phyloP scores from a whole-genome alignment of 2,797 vertebrate species.

The Leptatherina wallacei region DNA sequence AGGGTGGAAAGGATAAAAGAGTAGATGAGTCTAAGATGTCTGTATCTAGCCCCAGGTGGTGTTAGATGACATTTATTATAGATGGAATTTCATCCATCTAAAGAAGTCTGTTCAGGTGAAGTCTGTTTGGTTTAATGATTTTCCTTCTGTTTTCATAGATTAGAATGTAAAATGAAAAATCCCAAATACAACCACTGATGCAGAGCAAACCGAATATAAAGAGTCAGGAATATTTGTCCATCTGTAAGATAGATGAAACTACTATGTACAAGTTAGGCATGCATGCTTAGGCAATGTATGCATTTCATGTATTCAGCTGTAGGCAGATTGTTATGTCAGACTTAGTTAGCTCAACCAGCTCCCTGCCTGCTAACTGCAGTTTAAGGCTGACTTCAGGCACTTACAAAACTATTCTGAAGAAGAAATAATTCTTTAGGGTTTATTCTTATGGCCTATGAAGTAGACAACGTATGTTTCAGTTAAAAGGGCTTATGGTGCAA shows the following conservation, averaged over 20 bases:
- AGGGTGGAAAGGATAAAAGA: constrained; percentile 32
- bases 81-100: constrained; percentile 44
- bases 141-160: constrained; percentile 19
- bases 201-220: not conserved
- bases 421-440: constrained; percentile 32
- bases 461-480: not conserved
- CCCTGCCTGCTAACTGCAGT: constrained; percentile 26
- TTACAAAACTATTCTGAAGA: constrained; percentile 19
- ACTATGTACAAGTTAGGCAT: constrained; percentile 36
- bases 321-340: constrained; percentile 50
- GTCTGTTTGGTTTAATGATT: constrained; percentile 40
- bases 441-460: constrained; percentile 4
- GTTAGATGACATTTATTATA: constrained; percentile 60
- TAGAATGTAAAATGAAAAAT: constrained; percentile 27
- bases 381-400: constrained; percentile 32
- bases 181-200: constrained; percentile 7
- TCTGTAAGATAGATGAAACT: constrained; percentile 18
- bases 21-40: constrained; percentile 45
- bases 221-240: constrained; percentile 5
- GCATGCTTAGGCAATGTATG: constrained; percentile 46
- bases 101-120: constrained; percentile 39
- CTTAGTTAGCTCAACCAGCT: constrained; percentile 42
- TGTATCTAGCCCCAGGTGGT: constrained; percentile 49
- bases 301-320: constrained; percentile 49
- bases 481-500: not conserved